Evolutionary conservation across 2,113 vertebrate species (phyloP).

Genomic region (Pongo pygmaeus): DNA sequence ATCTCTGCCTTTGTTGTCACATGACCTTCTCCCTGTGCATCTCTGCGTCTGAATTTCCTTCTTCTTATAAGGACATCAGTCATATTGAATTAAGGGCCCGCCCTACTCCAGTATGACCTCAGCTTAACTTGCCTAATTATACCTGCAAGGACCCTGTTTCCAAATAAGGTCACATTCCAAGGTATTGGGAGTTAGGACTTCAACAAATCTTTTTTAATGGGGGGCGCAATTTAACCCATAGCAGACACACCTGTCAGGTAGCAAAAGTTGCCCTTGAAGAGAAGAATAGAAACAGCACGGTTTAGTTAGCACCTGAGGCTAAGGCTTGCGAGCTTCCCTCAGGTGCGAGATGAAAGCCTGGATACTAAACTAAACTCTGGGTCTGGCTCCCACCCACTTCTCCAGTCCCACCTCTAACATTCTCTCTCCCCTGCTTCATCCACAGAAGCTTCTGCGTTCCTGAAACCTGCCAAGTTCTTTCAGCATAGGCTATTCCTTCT

Average conservation of each 20-base stretch:
- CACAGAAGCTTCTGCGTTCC: not conserved
- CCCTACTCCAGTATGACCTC: not conserved
- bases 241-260: not conserved
- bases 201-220: not conserved
- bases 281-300: not conserved
- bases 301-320: not conserved
- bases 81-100: not conserved
- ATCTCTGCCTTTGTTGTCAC: not conserved
- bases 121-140: not conserved
- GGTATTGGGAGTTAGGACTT: not conserved
- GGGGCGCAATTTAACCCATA: not conserved
- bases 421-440: not conserved
- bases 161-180: not conserved
- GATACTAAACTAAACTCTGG: accelerated
- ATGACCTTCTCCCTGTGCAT: accelerated
- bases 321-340: not conserved
- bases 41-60: not conserved
- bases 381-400: not conserved
- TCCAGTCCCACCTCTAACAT: not conserved
- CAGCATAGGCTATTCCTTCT: not conserved
- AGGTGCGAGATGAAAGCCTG: not conserved
- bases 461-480: not conserved
- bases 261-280: not conserved
- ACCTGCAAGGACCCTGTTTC: not conserved
- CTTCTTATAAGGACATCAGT: not conserved